These are phyloP conservation scores for Epizoanthus scotinus DNA, from an alignment of 92 coral and sea anemone genomes.

Conservation along the genomic window DNA sequence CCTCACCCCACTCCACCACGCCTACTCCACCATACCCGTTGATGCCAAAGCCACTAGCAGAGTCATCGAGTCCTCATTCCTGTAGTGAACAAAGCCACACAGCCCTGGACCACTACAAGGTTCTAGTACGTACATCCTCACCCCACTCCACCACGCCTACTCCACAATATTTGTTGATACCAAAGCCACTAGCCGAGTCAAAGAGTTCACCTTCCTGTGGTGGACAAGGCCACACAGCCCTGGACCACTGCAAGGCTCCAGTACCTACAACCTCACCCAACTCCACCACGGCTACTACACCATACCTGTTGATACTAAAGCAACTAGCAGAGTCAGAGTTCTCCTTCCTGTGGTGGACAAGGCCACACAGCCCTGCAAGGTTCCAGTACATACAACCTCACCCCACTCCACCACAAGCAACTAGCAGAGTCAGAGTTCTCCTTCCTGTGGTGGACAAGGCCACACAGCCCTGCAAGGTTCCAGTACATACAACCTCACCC, in stretches of 20 bases:
- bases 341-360: constrained; percentile 70
- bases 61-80: constrained; percentile 64
- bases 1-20: neutral
- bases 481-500: constrained; percentile 60
- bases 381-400: constrained; percentile 54
- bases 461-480: constrained; percentile 70
- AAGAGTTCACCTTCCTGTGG: constrained; percentile 59
- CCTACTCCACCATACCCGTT: constrained; percentile 35
- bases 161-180: neutral
- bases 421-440: constrained; percentile 67
- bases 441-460: constrained; percentile 72
- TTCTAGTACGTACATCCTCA: constrained; percentile 68
- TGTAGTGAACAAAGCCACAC: constrained; percentile 72
- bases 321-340: constrained; percentile 70
- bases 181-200: constrained; percentile 68
- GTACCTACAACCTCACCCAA: constrained; percentile 59
- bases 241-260: constrained; percentile 61
- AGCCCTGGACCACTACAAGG: constrained; percentile 59
- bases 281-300: constrained; percentile 21
- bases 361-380: constrained; percentile 66
- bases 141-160: neutral
- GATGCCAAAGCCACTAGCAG: constrained; percentile 63
- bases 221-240: constrained; percentile 70
- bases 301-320: no score
- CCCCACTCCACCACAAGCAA: constrained; percentile 11